phyloP scores from a whole-genome alignment of 2,113 vertebrate species.

The Mirza zaza region DNA sequence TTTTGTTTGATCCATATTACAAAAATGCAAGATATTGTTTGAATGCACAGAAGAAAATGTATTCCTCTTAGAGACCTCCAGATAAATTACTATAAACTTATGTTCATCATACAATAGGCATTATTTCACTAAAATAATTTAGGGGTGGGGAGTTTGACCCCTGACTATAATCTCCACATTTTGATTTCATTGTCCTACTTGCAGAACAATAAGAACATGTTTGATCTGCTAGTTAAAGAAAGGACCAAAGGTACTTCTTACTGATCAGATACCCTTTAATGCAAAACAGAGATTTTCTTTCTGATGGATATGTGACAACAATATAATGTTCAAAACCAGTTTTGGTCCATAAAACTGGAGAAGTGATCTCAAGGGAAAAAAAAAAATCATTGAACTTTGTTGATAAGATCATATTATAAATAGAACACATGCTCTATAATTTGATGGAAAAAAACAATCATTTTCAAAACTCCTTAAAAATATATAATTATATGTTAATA shows the following conservation, averaged over 20 bases:
- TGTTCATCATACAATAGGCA: background rate
- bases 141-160: background rate
- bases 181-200: no score
- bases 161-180: background rate
- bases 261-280: background rate
- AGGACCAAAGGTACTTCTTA: background rate
- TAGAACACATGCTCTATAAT: background rate
- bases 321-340: background rate
- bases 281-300: background rate
- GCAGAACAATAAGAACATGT: background rate
- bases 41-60: background rate
- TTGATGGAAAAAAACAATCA: background rate
- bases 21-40: background rate
- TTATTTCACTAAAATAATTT: background rate
- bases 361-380: background rate
- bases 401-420: background rate
- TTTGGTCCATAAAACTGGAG: background rate
- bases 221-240: background rate
- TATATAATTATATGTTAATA: background rate
- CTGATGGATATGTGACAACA: background rate
- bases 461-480: constrained; percentile 5
- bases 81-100: background rate
- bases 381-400: background rate
- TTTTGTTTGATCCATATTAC: background rate
- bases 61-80: no score